These are phyloP conservation scores for Cassiopea xamachana DNA, from an alignment of 30 jellyfish, hydroid and myxozoan genomes.

Conservation along the genomic window DNA sequence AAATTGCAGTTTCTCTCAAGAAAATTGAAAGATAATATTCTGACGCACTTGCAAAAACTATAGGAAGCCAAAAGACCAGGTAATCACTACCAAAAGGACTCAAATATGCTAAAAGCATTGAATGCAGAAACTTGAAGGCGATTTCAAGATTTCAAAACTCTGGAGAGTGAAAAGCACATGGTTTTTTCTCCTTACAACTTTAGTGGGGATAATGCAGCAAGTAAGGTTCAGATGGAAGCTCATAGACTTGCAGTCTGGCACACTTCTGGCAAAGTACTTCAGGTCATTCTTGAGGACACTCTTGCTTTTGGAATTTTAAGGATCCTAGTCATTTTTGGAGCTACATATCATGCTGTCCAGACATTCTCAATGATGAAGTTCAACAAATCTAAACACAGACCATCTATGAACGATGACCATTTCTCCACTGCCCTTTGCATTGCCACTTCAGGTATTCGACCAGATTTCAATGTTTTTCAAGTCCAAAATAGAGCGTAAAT, in stretches of 20 bases:
- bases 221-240: conserved; percentile 11
- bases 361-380: background rate
- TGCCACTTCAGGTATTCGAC: background rate
- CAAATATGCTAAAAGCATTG: conserved; percentile 1
- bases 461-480: background rate
- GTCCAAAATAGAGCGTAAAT: background rate
- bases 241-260: background rate
- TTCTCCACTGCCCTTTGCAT: background rate
- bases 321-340: background rate
- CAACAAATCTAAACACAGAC: conserved; percentile 6
- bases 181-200: background rate
- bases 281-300: background rate
- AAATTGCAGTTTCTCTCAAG: conserved; percentile 1
- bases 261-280: background rate
- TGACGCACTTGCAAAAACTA: background rate
- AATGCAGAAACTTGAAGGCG: background rate
- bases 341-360: background rate
- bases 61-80: conserved; percentile 7
- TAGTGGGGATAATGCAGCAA: conserved; percentile 17
- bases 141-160: conserved; percentile 2
- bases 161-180: background rate
- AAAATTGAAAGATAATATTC: background rate
- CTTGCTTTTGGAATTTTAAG: background rate
- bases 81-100: background rate
- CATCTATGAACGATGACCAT: background rate